These are phyloP conservation scores for Proterorhinus semilunaris DNA, from an alignment of 2,113 vertebrate genomes.

Conservation along the genomic window DNA sequence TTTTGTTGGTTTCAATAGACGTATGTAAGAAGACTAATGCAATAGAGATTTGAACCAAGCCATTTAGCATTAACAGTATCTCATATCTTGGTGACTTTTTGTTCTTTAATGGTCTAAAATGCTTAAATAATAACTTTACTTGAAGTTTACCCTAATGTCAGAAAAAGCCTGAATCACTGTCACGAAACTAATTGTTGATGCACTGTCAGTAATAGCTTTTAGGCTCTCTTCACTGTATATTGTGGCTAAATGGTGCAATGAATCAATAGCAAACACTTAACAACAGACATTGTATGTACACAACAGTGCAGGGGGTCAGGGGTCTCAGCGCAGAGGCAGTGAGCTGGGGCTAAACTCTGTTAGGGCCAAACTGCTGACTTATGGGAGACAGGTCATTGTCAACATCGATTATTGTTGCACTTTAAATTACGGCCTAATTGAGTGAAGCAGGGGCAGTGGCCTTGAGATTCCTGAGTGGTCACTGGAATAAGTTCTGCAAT, in stretches of 20 bases:
- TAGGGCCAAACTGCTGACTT: constrained; percentile 18
- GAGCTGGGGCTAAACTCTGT: constrained; percentile 14
- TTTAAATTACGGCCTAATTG: constrained; percentile 24
- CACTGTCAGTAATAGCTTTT: constrained; percentile 26
- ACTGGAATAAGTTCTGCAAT: not conserved
- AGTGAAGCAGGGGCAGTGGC: not conserved
- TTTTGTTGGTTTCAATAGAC: not conserved
- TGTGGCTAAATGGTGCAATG: constrained; percentile 30
- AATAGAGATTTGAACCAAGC: no score
- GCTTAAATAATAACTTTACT: not conserved
- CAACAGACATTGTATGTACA: constrained; percentile 29
- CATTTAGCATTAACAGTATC: no score
- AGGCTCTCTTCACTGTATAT: constrained; percentile 19
- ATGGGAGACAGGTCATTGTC: constrained; percentile 23
- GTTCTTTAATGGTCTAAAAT: no score
- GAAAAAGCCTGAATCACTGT: constrained; percentile 18
- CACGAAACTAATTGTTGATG: constrained; percentile 22
- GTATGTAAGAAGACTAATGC: no score
- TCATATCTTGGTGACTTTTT: no score
- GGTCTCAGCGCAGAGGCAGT: not conserved
- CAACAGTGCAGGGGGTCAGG: constrained; percentile 23
- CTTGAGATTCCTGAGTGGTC: not conserved
- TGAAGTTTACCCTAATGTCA: constrained; percentile 9
- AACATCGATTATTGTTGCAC: constrained; percentile 14
- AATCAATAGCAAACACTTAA: constrained; percentile 59